Evolutionary conservation across 1,140 invertebrate species (phyloP).

Genomic region (Ips nitidus): DNA sequence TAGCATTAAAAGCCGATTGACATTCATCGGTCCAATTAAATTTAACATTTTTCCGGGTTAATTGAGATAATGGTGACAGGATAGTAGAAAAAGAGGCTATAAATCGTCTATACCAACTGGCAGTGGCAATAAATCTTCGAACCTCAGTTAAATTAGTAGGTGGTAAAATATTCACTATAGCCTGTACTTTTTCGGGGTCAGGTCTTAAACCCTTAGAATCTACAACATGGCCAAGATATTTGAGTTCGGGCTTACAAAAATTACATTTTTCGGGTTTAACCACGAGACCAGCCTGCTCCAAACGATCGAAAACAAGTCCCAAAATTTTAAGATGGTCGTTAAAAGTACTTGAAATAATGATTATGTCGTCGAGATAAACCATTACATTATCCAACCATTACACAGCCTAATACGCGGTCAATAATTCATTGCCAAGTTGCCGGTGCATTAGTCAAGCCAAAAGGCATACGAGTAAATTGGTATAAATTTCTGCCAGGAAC

Average conservation of each 20-base stretch:
- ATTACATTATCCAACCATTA: slow-evolving; percentile 36
- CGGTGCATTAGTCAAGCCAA: slow-evolving; percentile 48
- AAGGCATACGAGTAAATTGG: slow-evolving; percentile 46
- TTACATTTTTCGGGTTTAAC: slow-evolving; percentile 23
- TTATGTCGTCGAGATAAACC: slow-evolving; percentile 43
- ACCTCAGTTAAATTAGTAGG: slow-evolving; percentile 28
- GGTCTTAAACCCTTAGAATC: slow-evolving; percentile 13
- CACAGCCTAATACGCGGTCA: slow-evolving; percentile 35
- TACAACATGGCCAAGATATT: slow-evolving; percentile 48
- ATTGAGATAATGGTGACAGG: slow-evolving; percentile 45
- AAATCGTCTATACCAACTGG: slow-evolving; percentile 53
- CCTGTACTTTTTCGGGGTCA: slow-evolving; percentile 43
- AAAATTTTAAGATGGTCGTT: slow-evolving; percentile 15
- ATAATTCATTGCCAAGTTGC: slow-evolving; percentile 48
- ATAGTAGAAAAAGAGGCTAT: slow-evolving; percentile 52
- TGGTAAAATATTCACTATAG: slow-evolving; percentile 44
- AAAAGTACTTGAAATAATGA: slow-evolving; percentile 13
- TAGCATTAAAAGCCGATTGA: slow-evolving; percentile 25
- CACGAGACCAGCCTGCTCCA: slow-evolving; percentile 19
- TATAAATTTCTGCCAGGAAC: too few relatives aligned
- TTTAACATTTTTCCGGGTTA: slow-evolving; percentile 18
- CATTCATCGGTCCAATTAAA: slow-evolving; percentile 15
- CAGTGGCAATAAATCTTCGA: slow-evolving; percentile 53
- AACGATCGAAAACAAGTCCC: slow-evolving; percentile 18
- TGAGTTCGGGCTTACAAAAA: slow-evolving; percentile 37